Base-by-base conservation (phyloP, 1,140 invertebrate genomes). In the Hormaphis cornu region DNA sequence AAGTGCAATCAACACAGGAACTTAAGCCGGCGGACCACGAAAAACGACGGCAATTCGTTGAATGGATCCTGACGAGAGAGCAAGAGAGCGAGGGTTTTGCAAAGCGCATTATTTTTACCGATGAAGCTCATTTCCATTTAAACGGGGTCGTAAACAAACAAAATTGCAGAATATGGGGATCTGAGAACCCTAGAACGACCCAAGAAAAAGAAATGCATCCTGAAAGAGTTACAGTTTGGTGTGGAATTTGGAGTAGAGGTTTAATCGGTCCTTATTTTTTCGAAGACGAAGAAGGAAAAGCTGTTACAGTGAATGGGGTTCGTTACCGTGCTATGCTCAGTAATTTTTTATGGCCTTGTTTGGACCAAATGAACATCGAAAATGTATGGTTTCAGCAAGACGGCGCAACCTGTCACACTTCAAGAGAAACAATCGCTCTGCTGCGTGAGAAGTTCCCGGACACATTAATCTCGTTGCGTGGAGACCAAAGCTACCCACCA, bases 261-360 rank as follows among this genome's bases (percentile, higher is more conserved):
- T 72, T 75, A 69, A 75, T 76, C 72, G 74, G 76, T 33, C 75
- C 74, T 16, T 77, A 75, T 52, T 77, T 78, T 59, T 77, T 78
- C 59, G 66, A 74, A 75, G 18, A 70, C 75, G 46, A 71, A 76
- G 12, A 70, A n/a, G 69, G 72, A 42, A 42, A 40, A n/a, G 50
- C 69, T 24, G 59, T 72, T 50, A 74, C 71, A 40, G 73, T 72
- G n/a, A n/a, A n/a, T n/a, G n/a, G n/a, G n/a, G n/a, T n/a, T n/a
- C n/a, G n/a, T n/a, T n/a, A n/a, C n/a, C 16, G 16, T 46, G 42
- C 42, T 8, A 46, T 46, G 42, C 42, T 46, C 42, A 46, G 6
- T 46, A 16, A 46, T 8, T 46, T 46, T 16, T 16, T 46, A n/a
- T 46, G 16, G 42, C 42, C 42, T 46, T n/a, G 16, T 46, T 46